Evolutionary conservation across 2,113 vertebrate species (phyloP).

Genomic region (Melanostigma gelatinosum): DNA sequence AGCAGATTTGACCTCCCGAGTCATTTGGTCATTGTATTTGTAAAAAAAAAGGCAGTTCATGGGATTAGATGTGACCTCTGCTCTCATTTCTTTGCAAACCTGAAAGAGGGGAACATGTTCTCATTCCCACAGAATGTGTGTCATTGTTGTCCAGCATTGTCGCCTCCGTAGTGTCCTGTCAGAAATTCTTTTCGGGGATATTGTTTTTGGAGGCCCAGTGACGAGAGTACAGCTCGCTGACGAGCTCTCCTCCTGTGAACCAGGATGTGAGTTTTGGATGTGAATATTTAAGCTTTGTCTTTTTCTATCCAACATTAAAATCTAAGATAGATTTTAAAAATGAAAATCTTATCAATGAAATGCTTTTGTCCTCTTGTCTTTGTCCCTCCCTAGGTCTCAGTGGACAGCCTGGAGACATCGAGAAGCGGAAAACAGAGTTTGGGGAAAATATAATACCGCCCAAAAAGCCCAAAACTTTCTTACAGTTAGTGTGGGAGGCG

Average conservation of each 20-base stretch:
- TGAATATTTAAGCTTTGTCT: slow-evolving; percentile 2
- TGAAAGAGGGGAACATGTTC: slow-evolving; percentile 56
- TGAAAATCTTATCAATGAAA: background rate
- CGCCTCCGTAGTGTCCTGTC: slow-evolving; percentile 26
- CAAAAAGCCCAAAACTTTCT: slow-evolving; percentile 99
- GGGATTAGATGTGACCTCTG: slow-evolving; percentile 47
- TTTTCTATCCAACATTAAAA: slow-evolving; percentile 3
- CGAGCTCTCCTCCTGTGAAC: background rate
- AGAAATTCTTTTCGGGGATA: slow-evolving; percentile 42
- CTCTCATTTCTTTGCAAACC: slow-evolving; percentile 29
- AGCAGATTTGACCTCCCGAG: slow-evolving; percentile 25
- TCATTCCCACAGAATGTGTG: slow-evolving; percentile 40
- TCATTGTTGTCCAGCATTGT: slow-evolving; percentile 51
- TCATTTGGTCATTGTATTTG: slow-evolving; percentile 39
- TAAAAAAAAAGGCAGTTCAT: slow-evolving; percentile 24
- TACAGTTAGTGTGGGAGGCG: slow-evolving; percentile 99
- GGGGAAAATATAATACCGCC: slow-evolving; percentile 99
- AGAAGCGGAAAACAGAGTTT: slow-evolving; percentile 95
- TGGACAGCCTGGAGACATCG: slow-evolving; percentile 94
- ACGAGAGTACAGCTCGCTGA: slow-evolving; percentile 17
- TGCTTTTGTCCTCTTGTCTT: slow-evolving; percentile 14
- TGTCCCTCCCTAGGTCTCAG: slow-evolving; percentile 88
- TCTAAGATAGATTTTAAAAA: background rate
- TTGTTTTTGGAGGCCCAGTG: slow-evolving; percentile 28
- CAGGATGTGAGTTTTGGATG: background rate